Base-by-base conservation (phyloP, 2,888 invertebrate genomes). In the Eustalomyia histrio region DNA sequence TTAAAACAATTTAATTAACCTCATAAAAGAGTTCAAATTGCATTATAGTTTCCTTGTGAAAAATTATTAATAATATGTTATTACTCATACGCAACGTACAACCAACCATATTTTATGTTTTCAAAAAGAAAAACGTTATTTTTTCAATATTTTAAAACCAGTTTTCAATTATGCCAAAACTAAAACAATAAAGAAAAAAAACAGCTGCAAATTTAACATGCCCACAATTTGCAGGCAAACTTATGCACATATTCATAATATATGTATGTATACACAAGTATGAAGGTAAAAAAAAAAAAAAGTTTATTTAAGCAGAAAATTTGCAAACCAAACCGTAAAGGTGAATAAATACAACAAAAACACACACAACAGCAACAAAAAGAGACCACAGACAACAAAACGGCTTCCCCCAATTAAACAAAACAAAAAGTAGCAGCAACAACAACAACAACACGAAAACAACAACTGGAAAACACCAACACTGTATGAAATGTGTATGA, bases 351-450 rank as follows among this genome's bases (percentile, higher is more conserved):
- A 57, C 69, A 69, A 64, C 33, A 39, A 24, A 17, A 58, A 58
- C 33, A 65, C 1, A 43, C 43, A 43, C 43, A 60, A 53, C 16
- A 72, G 53, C 18, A 63, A 18, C 10, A 43, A 53, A 7, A 64
- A n/a, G 73, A 57, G 64, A 76, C 75, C 74, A 68, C 76, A 83
- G 75, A 79, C 74, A 76, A 71, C 65, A 65, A 78, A 76, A 76
- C 79, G 80, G 79, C 76, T 79, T 79, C 76, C 79, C 79, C 76
- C 82, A 82, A 82, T 76, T 81, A 78, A 81, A 78, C 24, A 24
- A 47, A 72, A 72, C 8, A 33, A n/a, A 33, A 57, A 60, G 35
- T 21, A 72, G 57, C 24, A 67, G 43, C 65, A 74, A 63, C 29
- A 55, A 29, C n/a, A 18, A 17, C 17, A 58, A 60, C 35, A 52